phyloP scores from a whole-genome alignment of 2,888 invertebrate genomes.

The Petrolisthes cinctipes region DNA sequence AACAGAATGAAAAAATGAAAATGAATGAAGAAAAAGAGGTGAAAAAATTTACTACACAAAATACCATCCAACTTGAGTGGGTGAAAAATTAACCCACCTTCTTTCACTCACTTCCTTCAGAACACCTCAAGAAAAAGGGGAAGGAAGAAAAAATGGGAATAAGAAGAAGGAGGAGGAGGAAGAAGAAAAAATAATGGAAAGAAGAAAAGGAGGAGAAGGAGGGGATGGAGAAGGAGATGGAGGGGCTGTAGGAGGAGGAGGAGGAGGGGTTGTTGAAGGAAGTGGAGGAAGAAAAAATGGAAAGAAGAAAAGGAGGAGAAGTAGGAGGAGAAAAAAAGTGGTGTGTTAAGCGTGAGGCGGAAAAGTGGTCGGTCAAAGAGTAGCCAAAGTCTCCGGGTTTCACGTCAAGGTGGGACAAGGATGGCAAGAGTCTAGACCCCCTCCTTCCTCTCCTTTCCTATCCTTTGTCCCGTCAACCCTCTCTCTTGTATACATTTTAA shows the following conservation, averaged over 20 bases:
- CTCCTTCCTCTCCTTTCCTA: background rate
- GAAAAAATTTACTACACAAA: background rate
- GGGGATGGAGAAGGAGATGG: background rate
- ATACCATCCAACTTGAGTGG: background rate
- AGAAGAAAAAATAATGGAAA: too few relatives aligned
- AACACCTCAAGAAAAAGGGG: background rate
- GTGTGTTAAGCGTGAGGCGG: background rate
- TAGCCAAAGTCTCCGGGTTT: background rate
- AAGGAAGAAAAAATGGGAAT: background rate
- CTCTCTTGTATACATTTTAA: background rate
- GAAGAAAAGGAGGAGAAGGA: background rate
- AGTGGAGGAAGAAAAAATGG: background rate
- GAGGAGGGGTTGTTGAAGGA: background rate
- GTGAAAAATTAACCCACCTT: background rate
- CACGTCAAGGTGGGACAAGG: too few relatives aligned
- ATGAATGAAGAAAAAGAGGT: background rate
- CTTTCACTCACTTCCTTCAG: background rate
- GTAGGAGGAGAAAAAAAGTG: background rate
- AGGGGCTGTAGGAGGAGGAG: background rate
- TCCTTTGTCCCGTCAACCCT: too few relatives aligned
- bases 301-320: background rate
- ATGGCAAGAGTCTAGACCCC: too few relatives aligned
- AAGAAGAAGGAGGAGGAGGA: background rate
- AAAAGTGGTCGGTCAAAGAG: background rate
- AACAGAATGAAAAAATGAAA: background rate